phyloP scores from a whole-genome alignment of 2,113 vertebrate genomes.

The Lamprotornis superbus region DNA sequence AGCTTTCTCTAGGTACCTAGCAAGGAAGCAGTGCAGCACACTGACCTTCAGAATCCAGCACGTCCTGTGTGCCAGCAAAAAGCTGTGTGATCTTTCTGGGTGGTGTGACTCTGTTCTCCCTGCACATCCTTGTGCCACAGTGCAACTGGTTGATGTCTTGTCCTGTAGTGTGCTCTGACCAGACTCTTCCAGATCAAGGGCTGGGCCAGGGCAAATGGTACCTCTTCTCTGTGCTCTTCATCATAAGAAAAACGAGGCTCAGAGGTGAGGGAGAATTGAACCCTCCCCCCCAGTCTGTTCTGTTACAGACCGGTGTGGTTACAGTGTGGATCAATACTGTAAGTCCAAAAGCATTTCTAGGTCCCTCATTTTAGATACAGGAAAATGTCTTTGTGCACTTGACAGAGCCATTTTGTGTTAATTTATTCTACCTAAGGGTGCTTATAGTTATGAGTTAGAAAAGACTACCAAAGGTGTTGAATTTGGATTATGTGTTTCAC shows the following conservation, averaged over 20 bases:
- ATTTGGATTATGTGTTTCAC: neutral
- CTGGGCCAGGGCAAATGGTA: neutral
- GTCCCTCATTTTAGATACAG: neutral
- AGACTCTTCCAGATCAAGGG: neutral
- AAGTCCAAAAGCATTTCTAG: neutral
- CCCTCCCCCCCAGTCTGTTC: accelerated
- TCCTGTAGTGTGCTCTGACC: neutral
- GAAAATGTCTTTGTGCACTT: neutral
- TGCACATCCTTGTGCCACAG: too few species aligned
- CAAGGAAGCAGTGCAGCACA: neutral
- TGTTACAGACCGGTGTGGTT: neutral
- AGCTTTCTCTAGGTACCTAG: neutral
- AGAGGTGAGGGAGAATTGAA: neutral
- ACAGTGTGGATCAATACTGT: accelerated
- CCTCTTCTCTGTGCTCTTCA: neutral
- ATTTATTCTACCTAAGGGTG: neutral
- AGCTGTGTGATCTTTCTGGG: neutral
- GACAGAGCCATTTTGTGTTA: neutral
- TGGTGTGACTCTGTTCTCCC: accelerated
- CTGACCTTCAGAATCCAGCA: neutral
- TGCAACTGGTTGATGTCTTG: accelerated
- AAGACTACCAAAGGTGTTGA: neutral
- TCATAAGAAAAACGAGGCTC: neutral
- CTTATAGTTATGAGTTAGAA: neutral
- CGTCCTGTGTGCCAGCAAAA: neutral